A percentile compares a stretch with the other conserved stretches of the same genome.
phyloP scores from a whole-genome alignment of 2,888 invertebrate species.

The Meliscaeva auricollis region DNA sequence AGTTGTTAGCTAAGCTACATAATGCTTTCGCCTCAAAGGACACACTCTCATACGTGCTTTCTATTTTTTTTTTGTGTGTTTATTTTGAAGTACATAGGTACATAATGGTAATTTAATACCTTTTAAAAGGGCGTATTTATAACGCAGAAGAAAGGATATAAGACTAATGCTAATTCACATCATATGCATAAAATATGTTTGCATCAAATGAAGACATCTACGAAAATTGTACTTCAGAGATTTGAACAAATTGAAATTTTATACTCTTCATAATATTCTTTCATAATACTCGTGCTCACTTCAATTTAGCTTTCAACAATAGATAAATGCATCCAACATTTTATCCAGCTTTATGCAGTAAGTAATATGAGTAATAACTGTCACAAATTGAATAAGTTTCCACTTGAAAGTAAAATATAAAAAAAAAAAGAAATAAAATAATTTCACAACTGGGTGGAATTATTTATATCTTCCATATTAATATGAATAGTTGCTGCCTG shows the following conservation, averaged over 20 bases:
- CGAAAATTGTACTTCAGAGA: neutral
- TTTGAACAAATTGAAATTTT: neutral
- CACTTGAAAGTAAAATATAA: neutral
- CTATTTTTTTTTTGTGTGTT: neutral
- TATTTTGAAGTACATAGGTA: neutral
- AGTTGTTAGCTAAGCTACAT: constrained; percentile 11
- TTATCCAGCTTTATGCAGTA: neutral
- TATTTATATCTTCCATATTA: neutral
- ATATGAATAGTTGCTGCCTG: neutral
- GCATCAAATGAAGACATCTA: too few species aligned
- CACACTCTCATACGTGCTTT: neutral
- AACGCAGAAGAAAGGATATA: neutral
- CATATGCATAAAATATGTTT: too few species aligned
- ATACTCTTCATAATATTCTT: neutral
- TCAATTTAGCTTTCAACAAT: neutral
- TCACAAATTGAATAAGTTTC: neutral
- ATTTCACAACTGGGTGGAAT: neutral
- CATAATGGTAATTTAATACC: neutral
- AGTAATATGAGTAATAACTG: neutral
- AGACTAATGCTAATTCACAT: neutral
- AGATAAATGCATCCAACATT: neutral
- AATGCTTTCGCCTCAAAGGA: neutral
- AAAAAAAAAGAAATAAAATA: neutral
- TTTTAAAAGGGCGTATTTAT: neutral
- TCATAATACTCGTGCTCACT: neutral